Conservation (phyloP, 2,888 invertebrate species). For the Ichneumon xanthorius region DNA sequence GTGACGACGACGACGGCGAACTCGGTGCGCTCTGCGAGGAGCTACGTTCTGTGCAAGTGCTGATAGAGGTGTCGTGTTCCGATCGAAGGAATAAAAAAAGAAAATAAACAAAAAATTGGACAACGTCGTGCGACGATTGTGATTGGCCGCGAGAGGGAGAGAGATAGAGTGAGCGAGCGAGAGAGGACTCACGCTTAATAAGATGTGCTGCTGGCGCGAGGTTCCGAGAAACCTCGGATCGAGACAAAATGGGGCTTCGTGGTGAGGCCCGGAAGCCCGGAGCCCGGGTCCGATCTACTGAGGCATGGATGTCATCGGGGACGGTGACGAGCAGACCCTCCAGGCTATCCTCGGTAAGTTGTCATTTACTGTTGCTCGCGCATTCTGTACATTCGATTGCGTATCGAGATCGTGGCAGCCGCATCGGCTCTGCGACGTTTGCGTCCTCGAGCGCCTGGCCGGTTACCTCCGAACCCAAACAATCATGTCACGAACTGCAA, state of each 20-base stretch:
- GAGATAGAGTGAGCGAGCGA: background rate
- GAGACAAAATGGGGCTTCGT: constrained; percentile 80
- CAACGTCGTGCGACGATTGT: background rate
- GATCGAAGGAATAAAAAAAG: background rate
- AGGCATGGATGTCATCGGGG: constrained; percentile 84
- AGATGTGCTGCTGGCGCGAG: constrained; percentile 61
- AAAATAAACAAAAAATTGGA: constrained; percentile 15
- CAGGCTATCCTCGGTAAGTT: constrained; percentile 84
- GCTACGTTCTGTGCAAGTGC: constrained; percentile 15
- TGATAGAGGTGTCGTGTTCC: constrained; percentile 9
- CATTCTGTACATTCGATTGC: background rate
- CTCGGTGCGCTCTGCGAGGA: constrained; percentile 16
- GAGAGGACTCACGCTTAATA: constrained; percentile 13
- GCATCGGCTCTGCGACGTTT: background rate
- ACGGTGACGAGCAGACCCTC: constrained; percentile 84
- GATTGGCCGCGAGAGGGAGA: background rate
- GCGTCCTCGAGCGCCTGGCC: background rate
- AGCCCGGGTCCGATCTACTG: constrained; percentile 79
- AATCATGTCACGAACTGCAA: too few relatives aligned
- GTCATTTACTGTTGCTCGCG: background rate
- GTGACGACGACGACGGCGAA: constrained; percentile 36
- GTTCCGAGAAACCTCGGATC: constrained; percentile 65
- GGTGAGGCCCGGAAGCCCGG: constrained; percentile 79
- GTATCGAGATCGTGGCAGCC: background rate
- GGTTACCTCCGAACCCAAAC: too few relatives aligned